phyloP scores from a whole-genome alignment of 1,140 invertebrate species.

The Drosophila oshimai region DNA sequence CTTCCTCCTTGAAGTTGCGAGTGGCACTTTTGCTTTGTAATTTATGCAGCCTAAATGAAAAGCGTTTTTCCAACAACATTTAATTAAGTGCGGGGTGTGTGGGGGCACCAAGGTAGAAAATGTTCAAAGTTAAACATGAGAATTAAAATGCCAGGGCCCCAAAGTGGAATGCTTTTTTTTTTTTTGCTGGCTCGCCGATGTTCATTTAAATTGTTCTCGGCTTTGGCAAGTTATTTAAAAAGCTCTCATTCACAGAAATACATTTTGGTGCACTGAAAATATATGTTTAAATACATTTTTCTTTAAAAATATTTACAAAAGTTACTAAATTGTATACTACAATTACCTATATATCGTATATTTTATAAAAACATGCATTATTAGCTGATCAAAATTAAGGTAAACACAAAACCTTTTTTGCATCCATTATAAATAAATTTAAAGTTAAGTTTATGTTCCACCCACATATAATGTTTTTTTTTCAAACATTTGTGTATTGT shows the following conservation, averaged over 20 bases:
- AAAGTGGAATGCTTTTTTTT: slow-evolving; percentile 27
- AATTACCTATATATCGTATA: too few species aligned
- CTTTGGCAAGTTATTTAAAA: slow-evolving; percentile 39
- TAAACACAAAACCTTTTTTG: too few species aligned
- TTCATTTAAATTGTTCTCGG: slow-evolving; percentile 35
- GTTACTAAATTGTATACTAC: background rate
- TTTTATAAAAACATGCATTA: too few species aligned
- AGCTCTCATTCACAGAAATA: slow-evolving; percentile 9
- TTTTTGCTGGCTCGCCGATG: background rate
- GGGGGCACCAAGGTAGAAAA: slow-evolving; percentile 30
- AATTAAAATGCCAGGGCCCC: slow-evolving; percentile 50
- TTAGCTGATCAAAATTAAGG: too few species aligned
- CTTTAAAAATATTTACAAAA: background rate
- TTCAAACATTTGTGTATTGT: too few species aligned
- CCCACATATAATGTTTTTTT: too few species aligned
- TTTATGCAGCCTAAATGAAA: slow-evolving; percentile 74
- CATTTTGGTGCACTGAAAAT: slow-evolving; percentile 3
- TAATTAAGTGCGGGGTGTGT: slow-evolving; percentile 62
- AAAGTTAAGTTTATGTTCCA: too few species aligned
- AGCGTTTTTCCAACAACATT: slow-evolving; percentile 72
- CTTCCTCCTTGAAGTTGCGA: slow-evolving; percentile 35
- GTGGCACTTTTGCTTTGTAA: slow-evolving; percentile 74
- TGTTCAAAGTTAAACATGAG: slow-evolving; percentile 72
- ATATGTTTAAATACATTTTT: too few species aligned
- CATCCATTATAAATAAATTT: too few species aligned